Percentiles rank a stretch among this genome's conserved stretches.
Evolutionary conservation across 2,888 invertebrate genomes (phyloP).

Genomic region (Creontiades dilutus): DNA sequence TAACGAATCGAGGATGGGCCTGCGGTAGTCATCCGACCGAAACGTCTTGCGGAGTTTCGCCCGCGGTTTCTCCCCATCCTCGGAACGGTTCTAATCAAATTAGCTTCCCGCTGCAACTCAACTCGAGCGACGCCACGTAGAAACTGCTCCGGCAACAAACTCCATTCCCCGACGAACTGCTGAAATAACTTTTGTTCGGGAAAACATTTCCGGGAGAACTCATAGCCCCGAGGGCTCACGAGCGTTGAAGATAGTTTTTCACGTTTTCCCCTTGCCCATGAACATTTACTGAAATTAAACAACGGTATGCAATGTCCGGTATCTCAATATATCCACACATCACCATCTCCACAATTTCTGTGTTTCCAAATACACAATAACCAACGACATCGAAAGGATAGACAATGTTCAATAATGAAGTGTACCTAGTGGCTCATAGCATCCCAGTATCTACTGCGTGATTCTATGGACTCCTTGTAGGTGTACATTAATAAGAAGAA

Average conservation of each 20-base stretch:
- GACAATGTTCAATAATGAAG: no score
- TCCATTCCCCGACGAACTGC: not conserved
- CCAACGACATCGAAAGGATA: no score
- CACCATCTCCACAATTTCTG: no score
- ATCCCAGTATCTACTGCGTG: no score
- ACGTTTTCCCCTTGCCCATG: not conserved
- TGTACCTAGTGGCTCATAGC: no score
- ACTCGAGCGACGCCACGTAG: conserved; percentile 29
- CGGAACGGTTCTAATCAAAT: conserved; percentile 32
- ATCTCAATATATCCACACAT: no score
- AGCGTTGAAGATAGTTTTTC: conserved; percentile 18
- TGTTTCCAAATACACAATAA: no score
- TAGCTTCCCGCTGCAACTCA: conserved; percentile 30
- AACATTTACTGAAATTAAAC: not conserved
- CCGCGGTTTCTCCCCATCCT: conserved; percentile 14
- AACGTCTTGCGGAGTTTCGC: conserved; percentile 36
- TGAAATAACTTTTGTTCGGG: conserved; percentile 33
- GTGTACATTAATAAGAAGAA: no score
- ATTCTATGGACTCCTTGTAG: no score
- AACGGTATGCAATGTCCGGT: no score
- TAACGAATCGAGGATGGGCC: conserved; percentile 23
- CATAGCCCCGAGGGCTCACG: not conserved
- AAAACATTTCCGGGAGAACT: conserved; percentile 26
- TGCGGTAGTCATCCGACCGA: conserved; percentile 42
- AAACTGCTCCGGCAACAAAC: conserved; percentile 1